Conservation (phyloP, 2,113 vertebrate species). For the Ginglymostoma cirratum region DNA sequence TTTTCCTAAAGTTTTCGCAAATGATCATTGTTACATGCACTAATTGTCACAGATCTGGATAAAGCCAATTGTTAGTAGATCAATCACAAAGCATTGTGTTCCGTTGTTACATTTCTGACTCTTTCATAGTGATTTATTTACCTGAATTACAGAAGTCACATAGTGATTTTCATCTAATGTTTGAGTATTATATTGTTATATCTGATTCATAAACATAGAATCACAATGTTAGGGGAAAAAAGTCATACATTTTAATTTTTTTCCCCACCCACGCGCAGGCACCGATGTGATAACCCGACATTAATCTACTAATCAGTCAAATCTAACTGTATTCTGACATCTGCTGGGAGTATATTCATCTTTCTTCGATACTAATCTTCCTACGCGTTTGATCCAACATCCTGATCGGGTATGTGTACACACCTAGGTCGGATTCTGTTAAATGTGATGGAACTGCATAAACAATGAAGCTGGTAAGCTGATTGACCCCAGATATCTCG, state of each 20-base stretch:
- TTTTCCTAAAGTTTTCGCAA: neutral
- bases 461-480: too few species aligned
- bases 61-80: neutral
- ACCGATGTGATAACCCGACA: neutral
- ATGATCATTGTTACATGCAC: neutral
- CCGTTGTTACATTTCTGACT: neutral
- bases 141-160: neutral
- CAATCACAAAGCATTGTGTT: neutral
- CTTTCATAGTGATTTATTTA: neutral
- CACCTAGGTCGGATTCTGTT: neutral
- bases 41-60: neutral
- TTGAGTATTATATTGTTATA: neutral
- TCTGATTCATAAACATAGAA: neutral
- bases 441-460: neutral
- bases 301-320: neutral
- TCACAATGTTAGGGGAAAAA: neutral
- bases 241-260: neutral
- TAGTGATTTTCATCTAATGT: neutral
- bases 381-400: neutral
- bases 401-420: neutral
- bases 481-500: neutral
- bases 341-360: neutral
- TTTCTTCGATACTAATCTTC: too few species aligned
- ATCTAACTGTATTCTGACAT: neutral
- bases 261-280: neutral